Evolutionary conservation across 2,113 vertebrate species (phyloP), one percentile per base, ranked within the genome.

Genomic region (Daphoenositta chrysoptera): DNA sequence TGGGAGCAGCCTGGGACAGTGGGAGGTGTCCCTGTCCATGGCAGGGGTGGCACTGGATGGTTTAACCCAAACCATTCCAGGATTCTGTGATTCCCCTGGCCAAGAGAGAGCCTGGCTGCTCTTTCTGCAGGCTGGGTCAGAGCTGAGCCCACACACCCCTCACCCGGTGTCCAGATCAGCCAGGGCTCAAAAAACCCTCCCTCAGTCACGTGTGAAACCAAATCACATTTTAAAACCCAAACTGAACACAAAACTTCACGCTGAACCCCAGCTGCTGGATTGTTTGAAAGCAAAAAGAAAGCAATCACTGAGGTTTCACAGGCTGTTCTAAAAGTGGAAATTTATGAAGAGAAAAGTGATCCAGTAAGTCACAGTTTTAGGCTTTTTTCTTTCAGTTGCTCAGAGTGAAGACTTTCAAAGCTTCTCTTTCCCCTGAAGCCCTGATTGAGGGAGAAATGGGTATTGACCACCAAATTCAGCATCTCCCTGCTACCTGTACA

Each of bases 311-410:
- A 26, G 73, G 68, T 87, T 83, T 89, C 94, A 79, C 48, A 69
- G 82, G 8, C 92, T 90, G 51, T 87, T 94, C 87, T 97, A 89
- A 87, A 94, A 91, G 81, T 51, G 35, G 93, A 97, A 92, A 81
- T 53, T 58, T 91, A 27, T 54, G 47, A 86, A 78, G 63, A 86
- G 77, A 69, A 91, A 87, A 95, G 79, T 35, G 73, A 88, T 82
- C 92, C 85, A 45, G 5, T 61, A 84, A 93, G 90, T 84, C 71
- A 73, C 83, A 82, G 69, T 86, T 94, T 90, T 45, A 81, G 71
- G 45, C 61, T 88, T 88, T 86, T 87, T 83, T 64, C 42, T 71
- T 87, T 93, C 35, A 50, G 11, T 48, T 56, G 58, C 82, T 81
- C 35, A 44, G 63, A 60, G 24, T 9, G 24, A 78, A 53, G 54